Evolutionary conservation across 2,113 vertebrate species (phyloP).

Genomic region (Hemiprocne comata): DNA sequence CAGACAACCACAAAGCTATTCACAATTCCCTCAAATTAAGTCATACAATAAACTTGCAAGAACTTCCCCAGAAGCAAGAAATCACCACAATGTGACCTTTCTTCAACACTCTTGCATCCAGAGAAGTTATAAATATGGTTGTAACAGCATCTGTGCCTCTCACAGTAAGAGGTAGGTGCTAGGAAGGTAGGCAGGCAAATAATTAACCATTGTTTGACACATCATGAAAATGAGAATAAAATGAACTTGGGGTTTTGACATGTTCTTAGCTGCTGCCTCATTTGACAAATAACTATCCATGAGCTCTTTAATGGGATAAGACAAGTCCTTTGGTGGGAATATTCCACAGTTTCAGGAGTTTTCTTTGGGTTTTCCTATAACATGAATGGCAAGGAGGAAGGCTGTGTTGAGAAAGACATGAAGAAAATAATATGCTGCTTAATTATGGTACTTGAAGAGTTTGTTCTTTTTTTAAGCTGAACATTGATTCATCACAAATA

Average conservation of each 20-base stretch:
- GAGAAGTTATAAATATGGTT: background rate
- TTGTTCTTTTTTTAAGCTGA: background rate
- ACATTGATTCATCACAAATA: background rate
- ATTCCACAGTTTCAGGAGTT: background rate
- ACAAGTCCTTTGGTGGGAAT: background rate
- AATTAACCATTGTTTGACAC: background rate
- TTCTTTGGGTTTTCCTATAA: background rate
- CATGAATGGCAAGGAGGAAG: background rate
- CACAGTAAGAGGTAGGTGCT: background rate
- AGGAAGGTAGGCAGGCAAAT: background rate
- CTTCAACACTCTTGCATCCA: background rate
- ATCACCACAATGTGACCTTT: background rate
- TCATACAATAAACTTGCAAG: background rate
- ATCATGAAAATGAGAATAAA: background rate
- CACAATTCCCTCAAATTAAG: background rate
- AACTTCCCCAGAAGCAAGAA: background rate
- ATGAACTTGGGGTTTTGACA: background rate
- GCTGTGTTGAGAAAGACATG: background rate
- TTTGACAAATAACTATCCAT: background rate
- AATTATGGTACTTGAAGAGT: background rate
- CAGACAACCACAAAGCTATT: background rate
- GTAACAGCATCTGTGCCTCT: background rate
- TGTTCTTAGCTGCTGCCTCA: background rate
- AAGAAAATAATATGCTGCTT: background rate
- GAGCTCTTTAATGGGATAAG: background rate